Evolutionary conservation across 92 coral and sea anemone species (phyloP).

Genomic region (Porites rus): DNA sequence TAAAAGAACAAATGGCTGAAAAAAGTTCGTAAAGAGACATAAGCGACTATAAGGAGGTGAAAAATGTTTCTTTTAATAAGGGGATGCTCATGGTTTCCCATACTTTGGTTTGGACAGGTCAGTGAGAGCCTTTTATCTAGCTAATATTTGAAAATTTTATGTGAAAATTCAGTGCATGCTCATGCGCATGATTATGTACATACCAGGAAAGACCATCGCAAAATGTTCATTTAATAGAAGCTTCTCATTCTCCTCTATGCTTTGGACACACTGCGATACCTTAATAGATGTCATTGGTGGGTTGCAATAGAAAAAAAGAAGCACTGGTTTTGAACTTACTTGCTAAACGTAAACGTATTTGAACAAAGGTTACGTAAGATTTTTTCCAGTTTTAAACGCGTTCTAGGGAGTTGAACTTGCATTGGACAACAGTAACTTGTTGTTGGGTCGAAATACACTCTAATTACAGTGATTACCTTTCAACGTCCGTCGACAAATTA

Average conservation of each 20-base stretch:
- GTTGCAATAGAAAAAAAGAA: background rate
- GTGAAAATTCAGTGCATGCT: no score
- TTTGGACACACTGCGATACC: constrained; percentile 41
- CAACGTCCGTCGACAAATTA: constrained; percentile 2
- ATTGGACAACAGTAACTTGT: no score
- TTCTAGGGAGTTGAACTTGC: no score
- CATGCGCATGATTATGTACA: background rate
- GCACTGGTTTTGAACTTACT: background rate
- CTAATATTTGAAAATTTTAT: no score
- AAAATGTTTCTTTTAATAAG: no score
- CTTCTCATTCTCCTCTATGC: constrained; percentile 78
- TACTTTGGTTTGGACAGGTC: no score
- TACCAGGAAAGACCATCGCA: constrained; percentile 72
- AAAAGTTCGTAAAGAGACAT: no score
- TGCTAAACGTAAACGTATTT: background rate
- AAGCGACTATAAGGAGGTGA: no score
- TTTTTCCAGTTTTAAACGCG: background rate
- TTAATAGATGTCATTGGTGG: constrained; percentile 64
- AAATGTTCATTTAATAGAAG: constrained; percentile 56
- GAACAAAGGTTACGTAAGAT: background rate
- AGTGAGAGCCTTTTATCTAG: no score
- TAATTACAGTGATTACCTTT: constrained; percentile 1
- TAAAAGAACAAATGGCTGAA: no score
- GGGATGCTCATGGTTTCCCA: no score
- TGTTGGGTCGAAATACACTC: no score